These are phyloP conservation scores for Anhinga anhinga DNA, from an alignment of 2,113 vertebrate genomes.

Conservation along the genomic window DNA sequence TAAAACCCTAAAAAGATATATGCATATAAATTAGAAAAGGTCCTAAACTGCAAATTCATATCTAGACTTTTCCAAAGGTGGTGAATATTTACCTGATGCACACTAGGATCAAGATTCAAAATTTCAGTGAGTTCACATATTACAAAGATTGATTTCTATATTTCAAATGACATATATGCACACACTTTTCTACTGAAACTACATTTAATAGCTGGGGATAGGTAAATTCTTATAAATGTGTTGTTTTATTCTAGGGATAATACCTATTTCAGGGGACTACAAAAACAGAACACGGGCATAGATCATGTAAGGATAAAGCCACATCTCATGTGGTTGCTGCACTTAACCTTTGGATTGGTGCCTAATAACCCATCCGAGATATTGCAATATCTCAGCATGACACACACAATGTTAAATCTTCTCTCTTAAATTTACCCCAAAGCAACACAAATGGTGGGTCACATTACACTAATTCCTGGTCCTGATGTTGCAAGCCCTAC, in stretches of 20 bases:
- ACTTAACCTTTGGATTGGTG: slow-evolving; percentile 66
- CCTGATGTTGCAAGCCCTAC: slow-evolving; percentile 54
- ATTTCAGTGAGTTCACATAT: neutral
- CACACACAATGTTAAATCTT: slow-evolving; percentile 62
- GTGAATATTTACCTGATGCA: slow-evolving; percentile 16
- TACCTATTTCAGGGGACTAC: neutral
- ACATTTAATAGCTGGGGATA: neutral
- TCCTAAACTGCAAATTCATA: neutral
- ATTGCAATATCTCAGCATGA: slow-evolving; percentile 69
- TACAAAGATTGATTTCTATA: neutral
- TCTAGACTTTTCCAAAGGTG: neutral
- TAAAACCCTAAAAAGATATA: neutral
- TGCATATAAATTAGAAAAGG: slow-evolving; percentile 37
- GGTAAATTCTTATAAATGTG: neutral
- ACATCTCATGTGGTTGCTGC: slow-evolving; percentile 57
- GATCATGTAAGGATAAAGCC: slow-evolving; percentile 64
- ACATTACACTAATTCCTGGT: slow-evolving; percentile 68
- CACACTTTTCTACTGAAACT: neutral
- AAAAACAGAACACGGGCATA: neutral
- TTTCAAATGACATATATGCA: neutral
- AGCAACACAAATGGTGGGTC: slow-evolving; percentile 69
- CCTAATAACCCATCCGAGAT: slow-evolving; percentile 68
- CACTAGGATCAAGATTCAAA: neutral
- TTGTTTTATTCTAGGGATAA: neutral
- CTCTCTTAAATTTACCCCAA: slow-evolving; percentile 61